Evolutionary conservation across 2,797 vertebrate genomes (phyloP).

Genomic region (Sebastes trivittatus): DNA sequence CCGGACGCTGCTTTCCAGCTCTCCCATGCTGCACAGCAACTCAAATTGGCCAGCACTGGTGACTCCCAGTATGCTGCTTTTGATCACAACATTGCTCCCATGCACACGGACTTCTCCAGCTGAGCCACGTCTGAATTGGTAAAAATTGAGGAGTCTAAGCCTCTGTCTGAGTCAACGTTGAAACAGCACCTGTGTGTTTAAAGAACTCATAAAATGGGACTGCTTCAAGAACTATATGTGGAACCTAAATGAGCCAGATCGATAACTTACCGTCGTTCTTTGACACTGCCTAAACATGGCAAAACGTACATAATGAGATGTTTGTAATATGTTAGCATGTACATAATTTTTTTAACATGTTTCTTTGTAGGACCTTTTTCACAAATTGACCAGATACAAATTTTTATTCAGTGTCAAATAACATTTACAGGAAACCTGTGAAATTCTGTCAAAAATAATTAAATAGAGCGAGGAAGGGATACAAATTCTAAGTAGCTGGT

Average conservation of each 20-base stretch:
- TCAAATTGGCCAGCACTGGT: conserved; percentile 92
- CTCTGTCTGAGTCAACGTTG: neutral
- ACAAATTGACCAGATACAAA: conserved; percentile 7
- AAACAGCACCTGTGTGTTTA: neutral
- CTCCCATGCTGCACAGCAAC: conserved; percentile 94
- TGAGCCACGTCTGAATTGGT: conserved; percentile 68
- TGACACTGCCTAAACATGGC: neutral
- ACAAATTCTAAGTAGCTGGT: neutral
- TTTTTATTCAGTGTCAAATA: conserved; percentile 40
- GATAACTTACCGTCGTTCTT: neutral
- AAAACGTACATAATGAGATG: neutral
- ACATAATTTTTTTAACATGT: conserved; percentile 34
- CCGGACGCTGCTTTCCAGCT: conserved; percentile 97
- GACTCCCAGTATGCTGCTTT: conserved; percentile 91
- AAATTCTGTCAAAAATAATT: conserved; percentile 11
- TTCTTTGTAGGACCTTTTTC: conserved; percentile 38
- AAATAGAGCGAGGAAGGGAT: neutral
- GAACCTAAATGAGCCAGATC: neutral
- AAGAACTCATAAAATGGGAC: neutral
- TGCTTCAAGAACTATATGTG: neutral
- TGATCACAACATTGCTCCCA: conserved; percentile 93
- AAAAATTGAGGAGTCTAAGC: neutral
- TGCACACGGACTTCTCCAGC: conserved; percentile 96
- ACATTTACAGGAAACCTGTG: conserved; percentile 17
- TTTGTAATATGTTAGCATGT: conserved; percentile 31